Conservation (phyloP, 1,140 invertebrate species). For the Brachionus sp. region DNA sequence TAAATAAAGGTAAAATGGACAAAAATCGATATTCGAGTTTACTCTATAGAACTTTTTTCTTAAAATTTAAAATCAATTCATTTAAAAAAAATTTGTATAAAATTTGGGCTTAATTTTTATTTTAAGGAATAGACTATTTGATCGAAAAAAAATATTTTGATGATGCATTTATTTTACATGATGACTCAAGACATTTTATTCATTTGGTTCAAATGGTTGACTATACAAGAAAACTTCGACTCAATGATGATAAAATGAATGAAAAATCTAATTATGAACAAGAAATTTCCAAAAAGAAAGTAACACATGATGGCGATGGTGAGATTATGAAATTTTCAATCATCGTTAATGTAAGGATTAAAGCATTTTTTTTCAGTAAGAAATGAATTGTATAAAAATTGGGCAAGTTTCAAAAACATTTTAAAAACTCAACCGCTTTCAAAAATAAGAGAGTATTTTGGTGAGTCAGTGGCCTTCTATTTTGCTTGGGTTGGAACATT, state of each 20-base stretch:
- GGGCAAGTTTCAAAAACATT: conserved; percentile 66
- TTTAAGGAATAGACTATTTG: neutral
- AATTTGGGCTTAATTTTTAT: neutral
- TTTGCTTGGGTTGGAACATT: conserved; percentile 84
- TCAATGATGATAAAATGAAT: neutral
- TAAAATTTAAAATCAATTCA: too few species aligned
- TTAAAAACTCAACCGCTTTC: conserved; percentile 79
- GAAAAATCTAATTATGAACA: neutral
- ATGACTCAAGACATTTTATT: conserved; percentile 10
- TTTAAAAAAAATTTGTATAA: neutral
- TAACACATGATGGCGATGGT: neutral
- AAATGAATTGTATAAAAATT: conserved; percentile 59
- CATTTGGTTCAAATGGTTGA: neutral
- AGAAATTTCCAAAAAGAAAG: neutral
- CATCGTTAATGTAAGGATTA: neutral
- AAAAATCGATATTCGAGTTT: too few species aligned
- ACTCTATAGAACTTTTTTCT: too few species aligned
- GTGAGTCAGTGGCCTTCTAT: conserved; percentile 78
- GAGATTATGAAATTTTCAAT: neutral
- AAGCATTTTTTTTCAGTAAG: neutral
- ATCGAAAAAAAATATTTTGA: conserved; percentile 35
- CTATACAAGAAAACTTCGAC: neutral
- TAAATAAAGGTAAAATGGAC: neutral
- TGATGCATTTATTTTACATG: conserved; percentile 39
- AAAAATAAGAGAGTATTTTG: conserved; percentile 80